Evolutionary conservation across 2,888 invertebrate species (phyloP), one percentile per base, ranked within the genome.

Genomic region (Ophonus ardosiacus): DNA sequence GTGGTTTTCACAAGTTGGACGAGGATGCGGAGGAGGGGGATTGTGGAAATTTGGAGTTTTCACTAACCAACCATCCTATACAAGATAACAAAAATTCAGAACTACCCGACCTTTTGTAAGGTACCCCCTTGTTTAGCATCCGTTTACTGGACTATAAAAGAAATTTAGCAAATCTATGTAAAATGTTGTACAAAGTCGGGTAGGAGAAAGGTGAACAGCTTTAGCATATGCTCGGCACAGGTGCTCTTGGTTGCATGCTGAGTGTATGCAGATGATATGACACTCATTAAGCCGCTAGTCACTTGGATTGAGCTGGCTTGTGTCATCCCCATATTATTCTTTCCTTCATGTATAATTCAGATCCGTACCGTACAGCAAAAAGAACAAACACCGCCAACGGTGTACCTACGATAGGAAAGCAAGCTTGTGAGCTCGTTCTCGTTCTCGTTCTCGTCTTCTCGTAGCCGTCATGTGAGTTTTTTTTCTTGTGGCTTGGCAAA

Each of bases 321-420:
- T 40, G 61, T 63, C n/a, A 71, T 38, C 71, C 71, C 5, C 71
- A 13, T 40, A 71, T 71, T 71, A 71, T 71, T 71, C 71, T 71
- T 65, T 71, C 43, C 71, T 71, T 71, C 71, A 71, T 71, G 71
- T 71, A 71, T 71, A 71, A 71, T 71, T 71, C 71, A 71, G 71
- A 15, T 18, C 71, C 40, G n/a, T 10, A 4, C 71, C 40, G n/a
- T 10, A 4, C 17, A 40, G 40, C 24, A 63, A 71, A 40, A 71
- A 15, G 15, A 38, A 38, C 7, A 31, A 31, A 31, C 31, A 31
- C 31, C 31, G 31, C 31, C 31, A 5, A 5, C 31, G 5, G 31
- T 31, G 31, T 31, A 31, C 31, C 31, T 31, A 31, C 31, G 31
- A 31, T 24, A 65, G 31, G 21, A 13, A 18, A 65, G 15, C 40